Base-by-base conservation (phyloP, 2,113 vertebrate species). In the Leptobrachium ailaonicum region DNA sequence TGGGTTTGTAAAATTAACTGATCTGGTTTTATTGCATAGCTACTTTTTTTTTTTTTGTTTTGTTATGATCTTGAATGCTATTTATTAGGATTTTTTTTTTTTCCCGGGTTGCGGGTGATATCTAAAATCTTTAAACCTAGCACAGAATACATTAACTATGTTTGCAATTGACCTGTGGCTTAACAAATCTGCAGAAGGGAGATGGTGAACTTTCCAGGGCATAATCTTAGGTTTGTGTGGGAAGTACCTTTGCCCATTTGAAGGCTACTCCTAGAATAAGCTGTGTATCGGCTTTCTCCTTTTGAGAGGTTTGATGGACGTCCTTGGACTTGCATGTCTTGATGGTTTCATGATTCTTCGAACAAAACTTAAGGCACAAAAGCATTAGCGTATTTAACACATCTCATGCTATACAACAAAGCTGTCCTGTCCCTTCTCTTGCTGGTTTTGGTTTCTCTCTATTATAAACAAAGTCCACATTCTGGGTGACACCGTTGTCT, bases 51-150 rank as follows among this genome's bases (percentile, higher is more conserved):
- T 32, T 32, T 44, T 74, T 45, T 20, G 0, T 71, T 44, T 56
- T 54, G 3, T 7, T 58, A 72, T 73, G 53, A 10, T 32, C 2
- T 56, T 56, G 40, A 8, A 3, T 66, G n/a, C 45, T 74, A 80
- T 73, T 80, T 80, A 73, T 80, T 4, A 56, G 64, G 2, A 50
- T 41, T 14, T 41, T 77, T 42, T n/a, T n/a, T 58, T 56, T 41
- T 3, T 32, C 20, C 20, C 20, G 12, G 12, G 47, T 13, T 32
- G 44, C 2, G 14, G 40, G 40, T 64, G 40, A 13, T 50, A 8
- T 12, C 62, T 41, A 2, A 2, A 4, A 41, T 58, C 20, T 32
- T 47, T 58, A 68, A 53, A 41, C 47, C 66, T 73, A 73, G 77
- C 77, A 73, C 47, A 43, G 47, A 41, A 41, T 41, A 45, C 14